Percentiles rank a stretch among this genome's conserved stretches.
Conservation (phyloP, 2,113 vertebrate species). For the Pheucticus melanocephalus region DNA sequence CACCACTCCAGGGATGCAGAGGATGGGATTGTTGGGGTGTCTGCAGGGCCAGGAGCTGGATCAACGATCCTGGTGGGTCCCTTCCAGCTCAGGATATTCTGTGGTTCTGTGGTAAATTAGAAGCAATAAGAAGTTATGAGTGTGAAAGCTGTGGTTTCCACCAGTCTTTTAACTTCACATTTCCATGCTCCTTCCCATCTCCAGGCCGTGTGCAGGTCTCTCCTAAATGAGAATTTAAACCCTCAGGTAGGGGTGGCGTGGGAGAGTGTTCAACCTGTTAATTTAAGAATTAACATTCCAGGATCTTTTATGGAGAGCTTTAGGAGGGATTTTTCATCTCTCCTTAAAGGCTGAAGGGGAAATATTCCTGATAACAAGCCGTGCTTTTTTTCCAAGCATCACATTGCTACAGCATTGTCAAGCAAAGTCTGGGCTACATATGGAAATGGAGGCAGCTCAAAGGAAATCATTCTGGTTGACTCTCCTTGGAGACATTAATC, state of each 20-base stretch:
- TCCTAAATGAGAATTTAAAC: not conserved
- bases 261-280: not conserved
- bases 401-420: not conserved
- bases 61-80: not conserved
- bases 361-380: not conserved
- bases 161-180: not conserved
- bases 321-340: not conserved
- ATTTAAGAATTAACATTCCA: not conserved
- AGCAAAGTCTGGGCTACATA: not conserved
- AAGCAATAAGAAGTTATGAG: not conserved
- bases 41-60: not conserved
- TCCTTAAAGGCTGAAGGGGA: not conserved
- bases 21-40: not conserved
- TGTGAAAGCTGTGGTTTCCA: not conserved
- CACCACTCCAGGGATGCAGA: accelerated
- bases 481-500: slow-evolving; percentile 46
- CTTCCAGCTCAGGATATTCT: not conserved
- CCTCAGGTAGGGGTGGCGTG: not conserved
- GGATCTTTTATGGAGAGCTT: not conserved
- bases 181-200: not conserved
- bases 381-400: not conserved
- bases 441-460: slow-evolving; percentile 8
- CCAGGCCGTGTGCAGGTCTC: not conserved
- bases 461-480: not conserved
- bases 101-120: not conserved